A percentile compares a stretch with the other conserved stretches of the same genome.
phyloP scores from a whole-genome alignment of 2,113 vertebrate species.

The Vidua chalybeata region DNA sequence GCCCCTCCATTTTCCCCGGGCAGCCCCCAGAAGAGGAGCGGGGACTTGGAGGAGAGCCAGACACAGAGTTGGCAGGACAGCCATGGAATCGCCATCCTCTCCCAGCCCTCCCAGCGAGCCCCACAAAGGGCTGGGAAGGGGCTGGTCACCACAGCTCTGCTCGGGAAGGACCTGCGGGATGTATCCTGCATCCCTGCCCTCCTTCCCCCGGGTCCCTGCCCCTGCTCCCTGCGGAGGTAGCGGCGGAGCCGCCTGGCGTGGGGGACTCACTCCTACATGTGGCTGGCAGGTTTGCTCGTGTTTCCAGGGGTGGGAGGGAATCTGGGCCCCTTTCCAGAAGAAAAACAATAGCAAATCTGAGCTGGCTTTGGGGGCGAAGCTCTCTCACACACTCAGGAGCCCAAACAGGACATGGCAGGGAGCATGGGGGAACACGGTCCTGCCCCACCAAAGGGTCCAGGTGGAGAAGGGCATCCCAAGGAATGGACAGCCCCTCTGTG shows the following conservation, averaged over 20 bases:
- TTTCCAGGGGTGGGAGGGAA: conserved; percentile 35
- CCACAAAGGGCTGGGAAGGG: not conserved
- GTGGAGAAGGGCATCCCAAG: not conserved
- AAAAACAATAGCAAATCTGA: conserved; percentile 50
- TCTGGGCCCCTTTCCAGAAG: conserved; percentile 59
- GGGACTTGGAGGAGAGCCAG: not conserved
- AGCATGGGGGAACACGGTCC: not conserved
- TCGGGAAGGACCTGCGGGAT: not conserved
- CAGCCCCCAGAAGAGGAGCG: not conserved
- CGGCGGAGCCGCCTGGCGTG: fast-evolving
- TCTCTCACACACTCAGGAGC: not conserved
- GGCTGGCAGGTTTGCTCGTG: conserved; percentile 27
- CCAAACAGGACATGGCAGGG: not conserved
- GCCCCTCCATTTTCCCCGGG: not conserved
- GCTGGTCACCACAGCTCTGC: not conserved
- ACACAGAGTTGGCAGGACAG: not conserved
- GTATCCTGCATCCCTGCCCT: not conserved
- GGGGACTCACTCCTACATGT: not conserved
- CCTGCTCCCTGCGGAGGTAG: fast-evolving
- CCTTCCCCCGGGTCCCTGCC: fast-evolving
- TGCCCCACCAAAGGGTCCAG: not conserved
- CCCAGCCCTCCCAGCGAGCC: not conserved
- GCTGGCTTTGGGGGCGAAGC: not conserved
- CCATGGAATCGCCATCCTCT: not conserved
- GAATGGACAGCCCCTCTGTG: not conserved